Conservation (phyloP, 2,797 vertebrate species). For the Simalia tracyae region DNA sequence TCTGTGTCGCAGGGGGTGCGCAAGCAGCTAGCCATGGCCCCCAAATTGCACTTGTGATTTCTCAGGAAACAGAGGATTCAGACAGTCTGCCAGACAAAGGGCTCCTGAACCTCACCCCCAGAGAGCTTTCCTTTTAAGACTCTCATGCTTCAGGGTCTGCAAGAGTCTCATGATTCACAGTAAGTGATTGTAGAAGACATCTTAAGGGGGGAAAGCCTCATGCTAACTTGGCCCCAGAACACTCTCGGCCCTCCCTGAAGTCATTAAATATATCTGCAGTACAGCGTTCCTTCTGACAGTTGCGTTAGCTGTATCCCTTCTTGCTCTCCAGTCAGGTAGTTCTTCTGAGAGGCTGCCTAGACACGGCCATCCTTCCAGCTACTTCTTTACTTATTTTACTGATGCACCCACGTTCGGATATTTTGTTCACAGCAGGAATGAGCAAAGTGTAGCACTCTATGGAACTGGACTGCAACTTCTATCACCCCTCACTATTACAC, state of each 20-base stretch:
- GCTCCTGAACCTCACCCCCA: neutral
- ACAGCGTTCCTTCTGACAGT: neutral
- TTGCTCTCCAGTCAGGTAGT: neutral
- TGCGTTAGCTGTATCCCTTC: neutral
- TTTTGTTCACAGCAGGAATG: neutral
- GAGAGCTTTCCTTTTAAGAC: neutral
- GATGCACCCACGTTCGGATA: neutral
- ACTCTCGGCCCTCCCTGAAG: neutral
- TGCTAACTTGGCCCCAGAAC: neutral
- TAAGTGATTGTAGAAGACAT: neutral
- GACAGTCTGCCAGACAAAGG: neutral
- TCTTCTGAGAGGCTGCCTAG: neutral
- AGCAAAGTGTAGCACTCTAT: neutral
- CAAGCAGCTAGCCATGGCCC: accelerated
- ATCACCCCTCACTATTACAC: neutral
- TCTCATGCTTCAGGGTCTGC: neutral
- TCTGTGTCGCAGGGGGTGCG: neutral
- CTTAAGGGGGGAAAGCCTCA: neutral
- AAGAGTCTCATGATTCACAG: neutral
- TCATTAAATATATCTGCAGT: neutral
- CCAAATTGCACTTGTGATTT: neutral
- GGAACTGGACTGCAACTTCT: neutral
- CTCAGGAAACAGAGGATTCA: neutral
- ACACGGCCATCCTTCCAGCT: neutral
- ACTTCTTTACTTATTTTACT: neutral